A percentile compares a stretch with the other conserved stretches of the same genome.
Evolutionary conservation across 2,797 vertebrate species (phyloP).

Genomic region (Amblyraja radiata): DNA sequence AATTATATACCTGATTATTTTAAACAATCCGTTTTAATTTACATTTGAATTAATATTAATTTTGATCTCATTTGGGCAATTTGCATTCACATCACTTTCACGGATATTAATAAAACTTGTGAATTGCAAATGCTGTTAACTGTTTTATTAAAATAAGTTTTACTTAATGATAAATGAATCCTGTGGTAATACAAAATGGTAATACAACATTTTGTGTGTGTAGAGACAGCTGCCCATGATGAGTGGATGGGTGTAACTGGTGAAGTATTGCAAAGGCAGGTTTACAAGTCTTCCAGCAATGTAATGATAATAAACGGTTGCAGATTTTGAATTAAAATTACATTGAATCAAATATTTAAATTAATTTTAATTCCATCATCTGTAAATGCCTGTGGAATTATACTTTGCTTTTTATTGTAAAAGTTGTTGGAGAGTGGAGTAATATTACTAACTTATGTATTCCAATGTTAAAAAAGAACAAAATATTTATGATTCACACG

Average conservation of each 20-base stretch:
- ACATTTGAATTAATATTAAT: not conserved
- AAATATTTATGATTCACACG: too few species aligned
- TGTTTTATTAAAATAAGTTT: not conserved
- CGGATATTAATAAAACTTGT: not conserved
- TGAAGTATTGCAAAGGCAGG: not conserved
- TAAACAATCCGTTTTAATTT: not conserved
- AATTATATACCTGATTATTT: not conserved
- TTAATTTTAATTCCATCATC: not conserved
- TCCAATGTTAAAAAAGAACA: too few species aligned
- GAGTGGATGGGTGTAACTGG: not conserved
- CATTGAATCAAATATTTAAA: too few species aligned
- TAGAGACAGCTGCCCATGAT: not conserved
- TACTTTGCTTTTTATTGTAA: not conserved
- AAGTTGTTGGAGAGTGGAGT: not conserved
- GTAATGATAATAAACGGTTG: too few species aligned
- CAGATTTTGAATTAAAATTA: not conserved
- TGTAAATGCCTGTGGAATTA: not conserved
- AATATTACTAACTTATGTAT: not conserved
- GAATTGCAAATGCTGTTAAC: not conserved
- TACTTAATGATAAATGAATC: not conserved
- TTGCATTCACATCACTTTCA: not conserved
- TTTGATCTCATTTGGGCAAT: not conserved
- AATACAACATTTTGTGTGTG: too few species aligned
- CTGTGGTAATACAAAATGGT: not conserved
- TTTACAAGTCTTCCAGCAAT: not conserved